Percentiles rank a stretch among this genome's conserved stretches.
These are phyloP conservation scores for Nemurella pictetii DNA, from an alignment of 2,888 invertebrate species.

Conservation along the genomic window DNA sequence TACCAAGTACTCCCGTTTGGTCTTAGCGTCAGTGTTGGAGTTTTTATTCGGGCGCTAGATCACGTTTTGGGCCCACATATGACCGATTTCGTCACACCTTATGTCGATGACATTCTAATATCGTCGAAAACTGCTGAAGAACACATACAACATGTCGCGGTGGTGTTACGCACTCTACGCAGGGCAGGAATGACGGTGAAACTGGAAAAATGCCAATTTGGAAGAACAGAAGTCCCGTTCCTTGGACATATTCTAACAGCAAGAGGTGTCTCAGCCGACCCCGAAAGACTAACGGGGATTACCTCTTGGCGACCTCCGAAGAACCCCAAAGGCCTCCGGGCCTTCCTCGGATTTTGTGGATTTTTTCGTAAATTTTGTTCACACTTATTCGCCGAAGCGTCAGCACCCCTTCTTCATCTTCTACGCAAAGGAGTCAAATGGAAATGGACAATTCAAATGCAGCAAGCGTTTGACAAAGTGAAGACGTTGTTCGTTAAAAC, in stretches of 20 bases:
- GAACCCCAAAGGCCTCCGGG: not conserved
- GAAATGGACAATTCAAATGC: not conserved
- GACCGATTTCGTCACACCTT: not conserved
- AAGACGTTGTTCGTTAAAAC: not conserved
- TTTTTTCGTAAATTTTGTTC: not conserved
- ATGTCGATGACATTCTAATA: slow-evolving; percentile 12
- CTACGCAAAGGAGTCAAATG: not conserved
- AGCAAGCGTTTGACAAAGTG: not conserved
- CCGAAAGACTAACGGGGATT: not conserved
- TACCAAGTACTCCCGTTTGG: slow-evolving; percentile 8
- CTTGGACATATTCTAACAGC: slow-evolving; percentile 12
- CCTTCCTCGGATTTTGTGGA: not conserved
- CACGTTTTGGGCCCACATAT: not conserved
- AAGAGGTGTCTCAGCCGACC: not conserved
- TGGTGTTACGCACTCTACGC: not conserved
- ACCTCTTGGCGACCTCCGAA: not conserved
- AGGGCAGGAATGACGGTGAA: slow-evolving; percentile 18
- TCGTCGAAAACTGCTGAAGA: not conserved
- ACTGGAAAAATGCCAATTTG: slow-evolving; percentile 16
- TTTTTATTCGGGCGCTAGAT: not conserved
- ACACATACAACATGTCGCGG: not conserved
- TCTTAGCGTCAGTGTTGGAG: not conserved
- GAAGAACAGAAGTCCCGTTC: not conserved
- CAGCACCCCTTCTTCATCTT: not conserved
- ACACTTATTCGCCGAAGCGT: not conserved